phyloP scores from a whole-genome alignment of 2,113 vertebrate genomes.

The Copsychus sechellarum region DNA sequence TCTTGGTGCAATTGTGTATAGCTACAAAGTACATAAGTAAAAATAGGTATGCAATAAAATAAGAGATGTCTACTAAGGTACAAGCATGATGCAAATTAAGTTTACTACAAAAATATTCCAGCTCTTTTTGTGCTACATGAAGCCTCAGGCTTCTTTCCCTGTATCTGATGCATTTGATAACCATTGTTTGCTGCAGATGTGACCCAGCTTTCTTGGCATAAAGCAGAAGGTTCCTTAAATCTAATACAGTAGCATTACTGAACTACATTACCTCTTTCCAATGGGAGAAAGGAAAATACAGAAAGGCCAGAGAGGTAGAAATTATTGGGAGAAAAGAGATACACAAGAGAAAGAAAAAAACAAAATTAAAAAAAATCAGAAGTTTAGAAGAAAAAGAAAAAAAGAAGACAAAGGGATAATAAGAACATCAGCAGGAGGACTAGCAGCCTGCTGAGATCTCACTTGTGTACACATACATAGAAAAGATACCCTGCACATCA shows the following conservation, averaged over 20 bases:
- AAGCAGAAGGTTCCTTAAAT: neutral
- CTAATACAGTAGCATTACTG: neutral
- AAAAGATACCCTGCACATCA: neutral
- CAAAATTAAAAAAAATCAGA: neutral
- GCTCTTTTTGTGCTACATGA: neutral
- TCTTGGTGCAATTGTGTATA: neutral
- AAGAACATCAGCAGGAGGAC: neutral
- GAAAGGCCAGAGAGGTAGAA: neutral
- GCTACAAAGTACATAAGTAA: neutral
- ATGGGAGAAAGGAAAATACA: neutral
- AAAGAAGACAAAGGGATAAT: neutral
- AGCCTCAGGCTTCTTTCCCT: neutral
- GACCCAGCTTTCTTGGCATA: neutral
- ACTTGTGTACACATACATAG: rapidly evolving
- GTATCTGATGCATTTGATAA: neutral
- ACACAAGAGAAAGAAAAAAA: neutral
- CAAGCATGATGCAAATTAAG: neutral
- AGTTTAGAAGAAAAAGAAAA: neutral
- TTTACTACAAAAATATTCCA: neutral
- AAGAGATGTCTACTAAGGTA: neutral
- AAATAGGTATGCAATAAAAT: neutral
- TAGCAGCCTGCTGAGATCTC: neutral
- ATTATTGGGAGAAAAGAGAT: neutral
- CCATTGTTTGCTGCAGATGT: neutral
- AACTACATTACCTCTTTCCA: neutral